Conservation (phyloP, 2,797 vertebrate species). For the Micropoecilia bifurca region DNA sequence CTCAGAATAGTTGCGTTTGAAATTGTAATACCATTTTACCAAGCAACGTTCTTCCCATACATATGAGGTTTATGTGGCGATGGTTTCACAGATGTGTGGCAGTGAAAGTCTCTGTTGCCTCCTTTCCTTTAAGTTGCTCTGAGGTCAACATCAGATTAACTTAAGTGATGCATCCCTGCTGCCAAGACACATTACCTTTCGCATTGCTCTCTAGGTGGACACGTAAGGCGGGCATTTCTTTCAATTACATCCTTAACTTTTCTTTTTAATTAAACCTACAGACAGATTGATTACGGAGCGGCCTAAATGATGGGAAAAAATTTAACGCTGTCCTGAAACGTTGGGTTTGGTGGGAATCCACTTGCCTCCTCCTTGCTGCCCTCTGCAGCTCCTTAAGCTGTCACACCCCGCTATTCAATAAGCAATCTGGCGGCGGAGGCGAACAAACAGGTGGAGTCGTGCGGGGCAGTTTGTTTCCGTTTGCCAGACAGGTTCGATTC, state of each 20-base stretch:
- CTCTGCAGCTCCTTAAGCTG: slow-evolving; percentile 54
- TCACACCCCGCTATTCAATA: slow-evolving; percentile 74
- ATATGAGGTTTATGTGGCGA: slow-evolving; percentile 8
- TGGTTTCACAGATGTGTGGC: slow-evolving; percentile 14
- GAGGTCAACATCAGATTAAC: slow-evolving; percentile 82
- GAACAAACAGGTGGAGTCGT: slow-evolving; percentile 62
- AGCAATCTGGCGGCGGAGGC: slow-evolving; percentile 72
- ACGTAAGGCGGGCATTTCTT: slow-evolving; percentile 74
- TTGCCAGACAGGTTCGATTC: slow-evolving; percentile 81
- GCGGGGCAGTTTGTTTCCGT: slow-evolving; percentile 75
- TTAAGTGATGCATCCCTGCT: slow-evolving; percentile 76
- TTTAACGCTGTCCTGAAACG: slow-evolving; percentile 69
- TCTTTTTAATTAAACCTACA: slow-evolving; percentile 84
- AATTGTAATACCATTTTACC: neutral
- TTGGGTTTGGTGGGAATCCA: slow-evolving; percentile 63
- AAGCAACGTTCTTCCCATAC: slow-evolving; percentile 1
- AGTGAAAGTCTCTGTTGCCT: slow-evolving; percentile 28
- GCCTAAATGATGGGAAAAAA: slow-evolving; percentile 74
- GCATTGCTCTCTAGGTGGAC: slow-evolving; percentile 70
- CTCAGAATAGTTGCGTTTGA: neutral
- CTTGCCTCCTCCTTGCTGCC: slow-evolving; percentile 27
- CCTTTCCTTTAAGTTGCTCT: slow-evolving; percentile 45
- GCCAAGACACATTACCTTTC: slow-evolving; percentile 74
- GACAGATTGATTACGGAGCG: slow-evolving; percentile 80
- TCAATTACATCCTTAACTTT: slow-evolving; percentile 82